phyloP scores from a whole-genome alignment of 1,140 invertebrate species.

The Meloidogyne floridensis region DNA sequence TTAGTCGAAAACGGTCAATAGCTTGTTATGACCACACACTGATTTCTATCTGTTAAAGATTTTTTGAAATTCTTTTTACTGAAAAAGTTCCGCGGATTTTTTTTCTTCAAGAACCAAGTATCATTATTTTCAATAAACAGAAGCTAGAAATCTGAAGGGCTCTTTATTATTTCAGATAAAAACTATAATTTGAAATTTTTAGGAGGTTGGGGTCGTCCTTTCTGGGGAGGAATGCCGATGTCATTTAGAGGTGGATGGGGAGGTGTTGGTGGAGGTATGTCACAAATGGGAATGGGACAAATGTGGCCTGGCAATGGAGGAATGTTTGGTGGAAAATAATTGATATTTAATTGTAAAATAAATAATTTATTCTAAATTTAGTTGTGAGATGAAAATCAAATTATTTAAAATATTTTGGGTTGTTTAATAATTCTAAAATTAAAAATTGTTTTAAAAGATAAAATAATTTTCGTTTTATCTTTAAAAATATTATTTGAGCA shows the following conservation, averaged over 20 bases:
- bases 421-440: neutral
- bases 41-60: too few species aligned
- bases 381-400: neutral
- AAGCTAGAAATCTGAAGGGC: too few species aligned
- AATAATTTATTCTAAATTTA: too few species aligned
- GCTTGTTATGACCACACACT: too few species aligned
- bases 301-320: constrained; percentile 3
- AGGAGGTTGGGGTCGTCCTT: constrained; percentile 23
- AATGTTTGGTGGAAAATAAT: constrained; percentile 1
- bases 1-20: too few species aligned
- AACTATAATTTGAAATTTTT: neutral
- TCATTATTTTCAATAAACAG: too few species aligned
- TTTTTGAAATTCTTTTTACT: too few species aligned
- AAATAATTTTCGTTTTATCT: neutral
- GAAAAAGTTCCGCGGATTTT: too few species aligned
- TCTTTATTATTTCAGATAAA: too few species aligned
- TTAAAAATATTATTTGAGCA: neutral
- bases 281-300: constrained; percentile 11
- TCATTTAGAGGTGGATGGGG: neutral
- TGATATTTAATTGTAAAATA: neutral
- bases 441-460: neutral
- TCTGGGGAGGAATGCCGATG: constrained; percentile 24
- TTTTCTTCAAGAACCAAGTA: too few species aligned
- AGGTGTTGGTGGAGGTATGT: neutral
- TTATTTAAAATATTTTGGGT: neutral